Evolutionary conservation across 2,113 vertebrate genomes (phyloP), one percentile per base, ranked within the genome.

Genomic region (Rhombomys opimus): DNA sequence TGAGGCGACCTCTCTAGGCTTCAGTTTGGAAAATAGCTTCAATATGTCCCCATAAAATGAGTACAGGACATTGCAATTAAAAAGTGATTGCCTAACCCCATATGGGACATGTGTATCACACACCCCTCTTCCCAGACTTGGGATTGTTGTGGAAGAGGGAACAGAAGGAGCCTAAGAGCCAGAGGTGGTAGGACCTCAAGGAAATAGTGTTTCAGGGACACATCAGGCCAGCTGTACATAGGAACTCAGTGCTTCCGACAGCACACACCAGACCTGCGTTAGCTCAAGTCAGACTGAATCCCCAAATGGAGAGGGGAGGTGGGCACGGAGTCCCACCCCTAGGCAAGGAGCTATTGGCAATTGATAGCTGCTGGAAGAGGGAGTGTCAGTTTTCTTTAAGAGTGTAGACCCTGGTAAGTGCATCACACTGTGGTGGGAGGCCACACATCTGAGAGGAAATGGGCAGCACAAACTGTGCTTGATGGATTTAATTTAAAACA

Each of bases 11-110:
- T 35, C 54, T 35, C n/a, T n/a, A 67, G 20, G 25, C 2, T n/a
- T 70, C 27, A 1, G 32, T 30, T 23, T 8, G 63, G 63, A 73
- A 32, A 50, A 17, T 0, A 7, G 54, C 38, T 18, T 1, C 7
- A 14, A 9, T 25, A 15, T 18, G 10, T 59, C 1, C 1, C 52
- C 20, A 2, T 1, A 25, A 41, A 8, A 23, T 3, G 25, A 1
- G n/a, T 6, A 3, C 25, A 2, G 17, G 22, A 15, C 11, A 10
- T 65, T 23, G 25, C 63, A 9, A 32, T 20, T 65, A 46, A 50
- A 41, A 67, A 67, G 61, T 46, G 57, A 57, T 57, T 54, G 77
- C 13, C 30, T 25, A 38, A 7, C 57, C 25, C n/a, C 38, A 27
- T 8, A 41, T 25, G 59, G 81, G 14, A 41, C n/a, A 63, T 63